Conservation (phyloP, 1,140 invertebrate species). For the Arctopsyche grandis region DNA sequence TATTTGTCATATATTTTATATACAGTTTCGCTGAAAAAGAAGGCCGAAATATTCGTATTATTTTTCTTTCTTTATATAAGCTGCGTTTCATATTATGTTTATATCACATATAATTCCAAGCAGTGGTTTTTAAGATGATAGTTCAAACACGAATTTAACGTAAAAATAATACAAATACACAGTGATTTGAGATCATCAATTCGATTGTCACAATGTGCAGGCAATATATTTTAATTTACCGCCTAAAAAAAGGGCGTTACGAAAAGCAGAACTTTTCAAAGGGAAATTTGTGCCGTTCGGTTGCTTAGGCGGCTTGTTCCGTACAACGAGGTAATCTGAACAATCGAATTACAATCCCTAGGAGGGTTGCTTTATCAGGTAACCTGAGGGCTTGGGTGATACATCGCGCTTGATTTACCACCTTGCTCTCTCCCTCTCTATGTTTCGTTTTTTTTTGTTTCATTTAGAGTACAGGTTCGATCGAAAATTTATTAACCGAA, state of each 20-base stretch:
- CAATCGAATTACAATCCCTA: slow-evolving; percentile 51
- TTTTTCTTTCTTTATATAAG: neutral
- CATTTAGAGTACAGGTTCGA: slow-evolving; percentile 6
- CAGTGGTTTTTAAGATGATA: too few species aligned
- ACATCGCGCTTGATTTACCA: slow-evolving; percentile 45
- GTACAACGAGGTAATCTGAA: slow-evolving; percentile 46
- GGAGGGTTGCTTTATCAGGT: slow-evolving; percentile 40
- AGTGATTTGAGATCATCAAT: neutral
- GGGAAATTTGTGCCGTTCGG: slow-evolving; percentile 21
- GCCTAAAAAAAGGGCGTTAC: slow-evolving; percentile 15
- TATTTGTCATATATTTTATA: slow-evolving; percentile 38
- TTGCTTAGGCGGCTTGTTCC: slow-evolving; percentile 25
- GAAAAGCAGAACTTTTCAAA: slow-evolving; percentile 23
- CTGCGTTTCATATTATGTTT: neutral
- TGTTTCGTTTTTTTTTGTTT: slow-evolving; percentile 9
- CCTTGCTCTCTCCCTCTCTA: neutral
- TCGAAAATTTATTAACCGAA: slow-evolving; percentile 10
- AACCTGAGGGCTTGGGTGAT: slow-evolving; percentile 40
- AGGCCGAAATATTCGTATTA: neutral
- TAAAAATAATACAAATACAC: neutral
- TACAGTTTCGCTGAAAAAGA: neutral
- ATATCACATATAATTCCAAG: neutral
- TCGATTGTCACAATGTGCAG: neutral
- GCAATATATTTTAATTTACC: slow-evolving; percentile 41
- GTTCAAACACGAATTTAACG: neutral